Evolutionary conservation across 2,113 vertebrate genomes (phyloP), one percentile per base, ranked within the genome.

Genomic region (Columba janthina): DNA sequence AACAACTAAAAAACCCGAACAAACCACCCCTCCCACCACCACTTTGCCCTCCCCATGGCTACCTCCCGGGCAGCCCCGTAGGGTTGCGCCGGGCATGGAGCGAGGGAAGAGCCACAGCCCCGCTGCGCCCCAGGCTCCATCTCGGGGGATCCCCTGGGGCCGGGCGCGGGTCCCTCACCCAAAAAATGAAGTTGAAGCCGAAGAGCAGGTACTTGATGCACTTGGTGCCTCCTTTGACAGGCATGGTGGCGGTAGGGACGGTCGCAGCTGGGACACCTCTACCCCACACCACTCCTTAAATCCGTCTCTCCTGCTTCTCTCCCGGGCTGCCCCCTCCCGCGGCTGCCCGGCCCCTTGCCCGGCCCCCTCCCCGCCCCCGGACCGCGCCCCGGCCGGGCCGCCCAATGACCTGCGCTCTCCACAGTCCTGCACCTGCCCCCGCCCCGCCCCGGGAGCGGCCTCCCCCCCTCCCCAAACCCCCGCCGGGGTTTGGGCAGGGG

Each of bases 181-280:
- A 99, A 94, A 99, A 99, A 28, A 99, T 79, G 96, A 99, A 99
- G 97, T 99, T 99, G 96, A 99, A 99, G 94, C 97, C 98, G 90
- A 99, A 99, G 95, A 99, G 99, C 94, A 99, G 95, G 90, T 99
- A 99, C 94, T 99, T 99, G 97, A 99, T 98, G 96, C 99, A 99
- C 97, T 98, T 99, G 89, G 98, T 99, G 97, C 99, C 99, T 83
- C 99, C 99, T 81, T 98, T 99, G 93, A 99, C 98, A 34, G 97
- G 96, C 98, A 98, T 98, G 61, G 64, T 56, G 93, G 17, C 12
- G 25, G 31, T 32, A 48, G 22, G 1, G 22, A 36, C 19, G 6
- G 8, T 46, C 3, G 15, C 46, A 2, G 3, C 15, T 3, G 20
- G 3, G 8, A 84, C 50, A 85, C 95, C 93, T 93, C 84, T 19